Percentiles rank a stretch among this genome's conserved stretches.
Conservation (phyloP, 1,140 invertebrate species). For the Drosophila hydei region DNA sequence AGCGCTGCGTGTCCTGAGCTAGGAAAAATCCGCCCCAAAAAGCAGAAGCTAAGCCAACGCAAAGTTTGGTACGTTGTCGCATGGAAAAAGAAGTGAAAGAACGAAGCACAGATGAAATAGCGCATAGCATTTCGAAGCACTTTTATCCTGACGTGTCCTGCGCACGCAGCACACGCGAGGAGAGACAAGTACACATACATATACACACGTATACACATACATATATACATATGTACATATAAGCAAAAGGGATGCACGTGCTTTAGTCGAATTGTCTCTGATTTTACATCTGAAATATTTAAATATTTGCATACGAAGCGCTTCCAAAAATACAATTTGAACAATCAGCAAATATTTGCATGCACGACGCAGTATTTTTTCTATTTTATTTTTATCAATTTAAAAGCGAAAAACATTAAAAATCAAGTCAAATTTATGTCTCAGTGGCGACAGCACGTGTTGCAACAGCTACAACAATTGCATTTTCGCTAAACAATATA, state of each 20-base stretch:
- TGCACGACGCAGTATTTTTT: constrained; percentile 43
- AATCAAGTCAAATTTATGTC: constrained; percentile 9
- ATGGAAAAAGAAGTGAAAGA: constrained; percentile 8
- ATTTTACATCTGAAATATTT: constrained; percentile 29
- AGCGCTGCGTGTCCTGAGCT: constrained; percentile 31
- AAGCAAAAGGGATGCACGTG: constrained; percentile 54
- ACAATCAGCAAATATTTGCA: constrained; percentile 44
- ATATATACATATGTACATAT: constrained; percentile 9
- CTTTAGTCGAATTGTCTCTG: constrained; percentile 34
- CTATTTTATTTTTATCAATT: constrained; percentile 1
- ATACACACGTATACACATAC: constrained; percentile 18
- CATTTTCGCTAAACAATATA: too few species aligned
- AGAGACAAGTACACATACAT: constrained; percentile 13
- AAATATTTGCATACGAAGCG: constrained; percentile 48
- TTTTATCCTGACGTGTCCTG: constrained; percentile 74
- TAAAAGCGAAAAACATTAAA: constrained; percentile 6
- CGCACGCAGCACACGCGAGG: constrained; percentile 50
- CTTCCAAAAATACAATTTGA: constrained; percentile 18
- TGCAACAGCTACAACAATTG: background rate
- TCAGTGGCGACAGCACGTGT: constrained; percentile 31
- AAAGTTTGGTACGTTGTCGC: constrained; percentile 70
- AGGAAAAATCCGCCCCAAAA: constrained; percentile 68
- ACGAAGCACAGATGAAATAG: constrained; percentile 8
- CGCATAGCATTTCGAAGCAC: constrained; percentile 31
- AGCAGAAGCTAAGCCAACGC: constrained; percentile 65